phyloP scores from a whole-genome alignment of 2,797 vertebrate species.

The Melanotaenia trifasciata region DNA sequence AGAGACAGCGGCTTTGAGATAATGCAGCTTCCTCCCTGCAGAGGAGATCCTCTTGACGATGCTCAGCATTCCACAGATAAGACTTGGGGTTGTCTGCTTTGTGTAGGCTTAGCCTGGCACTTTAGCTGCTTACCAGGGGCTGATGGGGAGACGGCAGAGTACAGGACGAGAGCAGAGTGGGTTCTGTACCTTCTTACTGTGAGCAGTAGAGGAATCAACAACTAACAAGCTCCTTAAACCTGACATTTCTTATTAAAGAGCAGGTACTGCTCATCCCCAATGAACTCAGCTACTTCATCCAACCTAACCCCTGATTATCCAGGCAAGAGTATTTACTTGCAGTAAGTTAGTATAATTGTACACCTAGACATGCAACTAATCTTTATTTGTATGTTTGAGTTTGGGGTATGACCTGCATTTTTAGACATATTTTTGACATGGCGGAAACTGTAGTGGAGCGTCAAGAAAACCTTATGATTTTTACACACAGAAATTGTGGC shows the following conservation, averaged over 20 bases:
- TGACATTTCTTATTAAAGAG: conserved; percentile 41
- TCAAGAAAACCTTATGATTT: neutral
- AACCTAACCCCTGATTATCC: conserved; percentile 33
- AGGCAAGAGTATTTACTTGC: conserved; percentile 25
- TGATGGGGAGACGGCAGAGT: conserved; percentile 42
- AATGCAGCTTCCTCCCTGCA: conserved; percentile 63
- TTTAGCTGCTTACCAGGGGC: conserved; percentile 67
- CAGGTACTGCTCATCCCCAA: conserved; percentile 9
- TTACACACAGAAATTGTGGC: neutral
- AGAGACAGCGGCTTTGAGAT: conserved; percentile 66
- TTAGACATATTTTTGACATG: neutral
- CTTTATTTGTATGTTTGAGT: conserved; percentile 9
- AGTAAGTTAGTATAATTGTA: conserved; percentile 16
- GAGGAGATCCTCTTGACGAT: conserved; percentile 71
- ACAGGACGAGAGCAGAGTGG: conserved; percentile 30
- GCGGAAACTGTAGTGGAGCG: neutral
- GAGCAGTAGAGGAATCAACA: conserved; percentile 49
- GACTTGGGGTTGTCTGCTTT: conserved; percentile 66
- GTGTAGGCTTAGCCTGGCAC: conserved; percentile 65
- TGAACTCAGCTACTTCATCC: conserved; percentile 31
- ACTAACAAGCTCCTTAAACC: conserved; percentile 60
- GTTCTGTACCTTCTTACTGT: conserved; percentile 51
- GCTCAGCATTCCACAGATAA: conserved; percentile 80
- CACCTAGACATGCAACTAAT: neutral
- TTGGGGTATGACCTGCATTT: neutral